Base-by-base conservation (phyloP, 2,113 vertebrate species). In the Ginglymostoma cirratum region DNA sequence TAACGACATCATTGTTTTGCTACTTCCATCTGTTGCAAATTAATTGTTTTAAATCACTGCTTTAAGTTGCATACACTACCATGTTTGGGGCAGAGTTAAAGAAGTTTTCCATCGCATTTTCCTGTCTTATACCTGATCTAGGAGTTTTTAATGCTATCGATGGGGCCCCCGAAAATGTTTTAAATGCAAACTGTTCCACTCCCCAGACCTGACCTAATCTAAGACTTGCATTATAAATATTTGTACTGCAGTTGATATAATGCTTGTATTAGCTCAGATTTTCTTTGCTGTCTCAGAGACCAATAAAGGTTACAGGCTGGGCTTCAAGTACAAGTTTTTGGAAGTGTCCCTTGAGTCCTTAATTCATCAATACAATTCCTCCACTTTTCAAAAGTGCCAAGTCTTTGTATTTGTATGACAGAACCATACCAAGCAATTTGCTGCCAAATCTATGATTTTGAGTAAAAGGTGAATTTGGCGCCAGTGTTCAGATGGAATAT, bases 21-120 rank as follows among this genome's bases (percentile, higher is more conserved):
- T 66, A 67, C 55, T 66, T 93, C 89, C 21, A 93, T 23, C 89
- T 93, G n/a, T 93, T 93, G 61, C 30, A 34, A 93, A 93, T 65
- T 19, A 38, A 17, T n/a, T 93, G 61, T n/a, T 93, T 67, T 93
- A 38, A 83, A 83, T 66, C n/a, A 93, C n/a, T 19, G 89, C 34
- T 38, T 92, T 66, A 66, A n/a, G 30, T 92, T 61, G 89, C 19
- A 65, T 38, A 92, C 34, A 7, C 38, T n/a, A 10, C 55, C n/a
- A 4, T 5, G 14, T 3, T n/a, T 42, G 14, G 34, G n/a, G n/a
- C n/a, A 38, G 15, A 61, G 34, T 67, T 34, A n/a, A 65, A 67
- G 89, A 93, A 66, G 61, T 93, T 21, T 66, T 17, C 34, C 89
- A n/a, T n/a, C 10, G 89, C 8, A 21, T 93, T 67, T 93, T 19